Percentiles rank a stretch among this genome's conserved stretches.
Conservation (phyloP, 2,113 vertebrate genomes). For the Alligator mississippiensis region DNA sequence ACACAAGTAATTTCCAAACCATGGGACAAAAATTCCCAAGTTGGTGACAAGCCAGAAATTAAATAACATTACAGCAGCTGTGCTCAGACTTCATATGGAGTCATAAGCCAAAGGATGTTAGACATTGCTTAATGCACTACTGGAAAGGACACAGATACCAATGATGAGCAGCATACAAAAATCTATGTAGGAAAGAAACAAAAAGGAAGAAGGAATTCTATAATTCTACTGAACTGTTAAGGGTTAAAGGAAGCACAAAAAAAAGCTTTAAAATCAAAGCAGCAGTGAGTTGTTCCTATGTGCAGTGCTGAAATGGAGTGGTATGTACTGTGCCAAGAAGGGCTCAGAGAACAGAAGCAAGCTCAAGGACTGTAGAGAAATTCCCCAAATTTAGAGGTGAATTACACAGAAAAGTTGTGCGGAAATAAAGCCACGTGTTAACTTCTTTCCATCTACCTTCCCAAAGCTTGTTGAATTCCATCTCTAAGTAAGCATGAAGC, state of each 20-base stretch:
- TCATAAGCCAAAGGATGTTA: not conserved
- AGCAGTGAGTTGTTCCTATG: too few relatives aligned
- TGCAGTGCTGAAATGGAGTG: too few relatives aligned
- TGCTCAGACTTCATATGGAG: too few relatives aligned
- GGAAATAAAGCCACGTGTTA: not conserved
- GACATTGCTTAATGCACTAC: not conserved
- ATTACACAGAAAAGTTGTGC: not conserved
- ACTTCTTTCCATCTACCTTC: not conserved
- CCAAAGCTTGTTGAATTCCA: not conserved
- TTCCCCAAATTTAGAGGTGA: not conserved
- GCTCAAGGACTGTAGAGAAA: not conserved
- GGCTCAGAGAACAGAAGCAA: too few relatives aligned
- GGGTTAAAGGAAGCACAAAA: not conserved
- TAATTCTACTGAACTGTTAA: not conserved
- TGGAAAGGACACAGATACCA: not conserved
- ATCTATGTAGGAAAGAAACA: not conserved
- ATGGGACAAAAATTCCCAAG: too few relatives aligned
- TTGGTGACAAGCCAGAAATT: too few relatives aligned
- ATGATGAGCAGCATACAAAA: not conserved
- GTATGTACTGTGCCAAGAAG: too few relatives aligned
- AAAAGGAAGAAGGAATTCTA: not conserved
- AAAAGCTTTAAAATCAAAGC: too few relatives aligned
- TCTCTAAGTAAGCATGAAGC: too few relatives aligned
- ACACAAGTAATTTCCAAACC: too few relatives aligned
- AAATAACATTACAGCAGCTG: too few relatives aligned